phyloP scores from a whole-genome alignment of 2,888 invertebrate species.

The Drosophila anomelani region DNA sequence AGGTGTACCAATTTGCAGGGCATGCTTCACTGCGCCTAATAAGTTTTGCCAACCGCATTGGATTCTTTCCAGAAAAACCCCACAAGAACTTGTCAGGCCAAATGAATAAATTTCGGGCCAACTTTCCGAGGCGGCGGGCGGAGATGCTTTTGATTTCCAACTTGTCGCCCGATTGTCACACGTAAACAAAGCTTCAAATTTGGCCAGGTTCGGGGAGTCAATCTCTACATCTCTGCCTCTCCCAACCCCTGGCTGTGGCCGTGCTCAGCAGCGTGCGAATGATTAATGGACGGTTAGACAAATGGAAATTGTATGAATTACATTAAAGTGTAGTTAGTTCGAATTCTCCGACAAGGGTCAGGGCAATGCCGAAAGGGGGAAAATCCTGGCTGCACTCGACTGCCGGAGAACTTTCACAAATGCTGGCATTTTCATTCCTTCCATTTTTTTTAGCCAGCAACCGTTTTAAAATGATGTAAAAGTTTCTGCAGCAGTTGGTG shows the following conservation, averaged over 20 bases:
- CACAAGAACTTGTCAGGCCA: conserved; percentile 64
- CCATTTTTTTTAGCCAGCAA: neutral
- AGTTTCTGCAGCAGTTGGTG: conserved; percentile 35
- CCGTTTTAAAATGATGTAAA: conserved; percentile 45
- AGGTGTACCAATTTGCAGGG: conserved; percentile 83
- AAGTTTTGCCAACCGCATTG: conserved; percentile 71
- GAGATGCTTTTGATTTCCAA: conserved; percentile 71
- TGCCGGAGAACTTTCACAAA: conserved; percentile 50
- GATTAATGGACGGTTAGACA: conserved; percentile 84
- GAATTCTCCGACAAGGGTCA: conserved; percentile 40
- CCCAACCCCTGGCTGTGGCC: conserved; percentile 25
- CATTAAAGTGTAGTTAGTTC: conserved; percentile 82
- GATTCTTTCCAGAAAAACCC: conserved; percentile 46
- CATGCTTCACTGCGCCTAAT: conserved; percentile 80
- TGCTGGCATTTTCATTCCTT: conserved; percentile 19
- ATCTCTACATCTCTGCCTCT: conserved; percentile 1
- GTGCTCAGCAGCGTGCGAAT: conserved; percentile 80
- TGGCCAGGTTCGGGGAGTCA: conserved; percentile 41
- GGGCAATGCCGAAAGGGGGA: conserved; percentile 9
- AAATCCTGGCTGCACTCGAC: conserved; percentile 24
- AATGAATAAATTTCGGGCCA: conserved; percentile 74
- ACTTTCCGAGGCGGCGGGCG: conserved; percentile 11
- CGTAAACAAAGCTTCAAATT: conserved; percentile 79
- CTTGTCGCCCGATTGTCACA: conserved; percentile 80
- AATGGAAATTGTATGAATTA: conserved; percentile 84